Conservation (phyloP, 2,113 vertebrate genomes). For the Seriola dumerili region DNA sequence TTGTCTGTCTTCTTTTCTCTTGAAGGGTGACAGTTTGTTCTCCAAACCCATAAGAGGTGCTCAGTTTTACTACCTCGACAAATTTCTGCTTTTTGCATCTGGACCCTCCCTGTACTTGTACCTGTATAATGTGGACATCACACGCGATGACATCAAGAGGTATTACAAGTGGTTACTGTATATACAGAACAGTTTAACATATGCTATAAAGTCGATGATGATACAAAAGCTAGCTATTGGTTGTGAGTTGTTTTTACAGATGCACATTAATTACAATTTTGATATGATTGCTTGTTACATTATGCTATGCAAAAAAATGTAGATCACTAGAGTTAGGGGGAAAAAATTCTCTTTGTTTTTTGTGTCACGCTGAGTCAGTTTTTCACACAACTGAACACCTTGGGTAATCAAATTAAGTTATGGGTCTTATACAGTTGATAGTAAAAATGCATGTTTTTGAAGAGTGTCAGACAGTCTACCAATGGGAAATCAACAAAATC, state of each 20-base stretch:
- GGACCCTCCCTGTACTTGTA: constrained; percentile 87
- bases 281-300: not conserved
- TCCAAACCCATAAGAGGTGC: constrained; percentile 79
- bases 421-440: not conserved
- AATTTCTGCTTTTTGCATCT: constrained; percentile 88
- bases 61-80: constrained; percentile 93
- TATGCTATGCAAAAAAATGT: not conserved
- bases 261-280: not conserved
- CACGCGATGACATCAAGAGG: constrained; percentile 87
- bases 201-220: not conserved
- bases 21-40: constrained; percentile 85
- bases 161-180: constrained; percentile 42
- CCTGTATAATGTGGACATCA: constrained; percentile 81
- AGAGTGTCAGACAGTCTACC: not conserved
- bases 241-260: not conserved
- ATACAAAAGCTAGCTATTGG: not conserved
- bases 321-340: not conserved
- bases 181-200: not conserved
- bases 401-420: not conserved
- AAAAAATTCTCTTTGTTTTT: not conserved
- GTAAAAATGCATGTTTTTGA: not conserved
- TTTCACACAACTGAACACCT: not conserved
- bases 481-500: too few relatives aligned
- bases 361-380: not conserved
- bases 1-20: constrained; percentile 42